Evolutionary conservation across 2,113 vertebrate genomes (phyloP).

Genomic region (Triplophysa siluroides): DNA sequence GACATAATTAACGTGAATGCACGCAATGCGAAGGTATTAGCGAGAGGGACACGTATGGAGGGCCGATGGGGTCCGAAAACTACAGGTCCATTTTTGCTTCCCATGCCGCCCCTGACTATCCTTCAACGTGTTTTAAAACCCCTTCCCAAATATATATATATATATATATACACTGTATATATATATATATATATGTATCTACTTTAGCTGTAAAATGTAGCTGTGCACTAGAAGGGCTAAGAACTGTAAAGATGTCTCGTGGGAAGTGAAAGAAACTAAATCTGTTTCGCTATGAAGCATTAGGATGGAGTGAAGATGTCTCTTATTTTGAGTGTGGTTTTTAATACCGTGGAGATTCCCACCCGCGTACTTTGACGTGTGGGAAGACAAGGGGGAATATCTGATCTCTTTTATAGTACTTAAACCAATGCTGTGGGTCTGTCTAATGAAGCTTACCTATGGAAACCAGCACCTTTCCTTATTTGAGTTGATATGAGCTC

Average conservation of each 20-base stretch:
- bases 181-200: not conserved
- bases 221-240: not conserved
- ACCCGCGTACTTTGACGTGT: constrained; percentile 75
- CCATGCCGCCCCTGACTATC: too few species aligned
- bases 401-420: not conserved
- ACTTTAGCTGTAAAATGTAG: constrained; percentile 18
- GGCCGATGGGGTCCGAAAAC: too few species aligned
- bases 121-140: not conserved
- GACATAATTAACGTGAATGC: too few species aligned
- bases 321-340: constrained; percentile 62
- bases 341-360: constrained; percentile 73
- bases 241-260: constrained; percentile 17
- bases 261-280: constrained; percentile 3
- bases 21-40: too few species aligned
- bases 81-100: too few species aligned
- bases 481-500: not conserved
- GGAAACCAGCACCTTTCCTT: not conserved
- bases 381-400: constrained; percentile 52
- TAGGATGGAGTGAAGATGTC: constrained; percentile 65
- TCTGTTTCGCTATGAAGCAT: constrained; percentile 66
- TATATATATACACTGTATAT: too few species aligned
- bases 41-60: too few species aligned
- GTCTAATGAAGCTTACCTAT: not conserved
- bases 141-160: not conserved
- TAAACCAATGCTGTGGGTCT: constrained; percentile 1